Evolutionary conservation across 2,113 vertebrate species (phyloP).

Genomic region (Pelodiscus sinensis): DNA sequence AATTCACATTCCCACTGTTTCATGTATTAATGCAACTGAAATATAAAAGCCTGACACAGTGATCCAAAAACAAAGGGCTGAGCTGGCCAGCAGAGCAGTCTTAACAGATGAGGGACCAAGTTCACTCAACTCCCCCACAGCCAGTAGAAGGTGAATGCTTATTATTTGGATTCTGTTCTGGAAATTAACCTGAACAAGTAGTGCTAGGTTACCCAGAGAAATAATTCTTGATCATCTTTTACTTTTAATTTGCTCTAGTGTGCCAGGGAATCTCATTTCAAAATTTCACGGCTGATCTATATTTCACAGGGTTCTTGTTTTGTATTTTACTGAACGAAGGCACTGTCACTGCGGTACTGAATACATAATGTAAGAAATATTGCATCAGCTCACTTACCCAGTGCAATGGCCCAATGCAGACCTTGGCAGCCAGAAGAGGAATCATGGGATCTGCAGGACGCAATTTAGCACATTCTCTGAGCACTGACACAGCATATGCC

Average conservation of each 20-base stretch:
- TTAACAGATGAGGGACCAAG: background rate
- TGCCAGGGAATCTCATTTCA: slow-evolving; percentile 8
- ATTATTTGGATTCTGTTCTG: background rate
- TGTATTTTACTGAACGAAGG: background rate
- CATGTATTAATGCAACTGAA: slow-evolving; percentile 24
- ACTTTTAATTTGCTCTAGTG: background rate
- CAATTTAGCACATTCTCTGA: slow-evolving; percentile 91
- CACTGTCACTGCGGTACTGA: slow-evolving; percentile 26
- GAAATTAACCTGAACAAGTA: background rate
- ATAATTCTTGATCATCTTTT: background rate
- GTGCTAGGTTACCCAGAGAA: background rate
- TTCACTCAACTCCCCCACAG: background rate
- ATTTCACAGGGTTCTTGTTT: background rate
- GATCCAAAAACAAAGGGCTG: slow-evolving; percentile 16
- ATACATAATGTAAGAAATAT: slow-evolving; percentile 38
- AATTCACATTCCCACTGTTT: slow-evolving; percentile 30
- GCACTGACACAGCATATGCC: slow-evolving; percentile 90
- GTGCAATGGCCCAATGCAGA: slow-evolving; percentile 94
- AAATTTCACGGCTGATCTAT: background rate
- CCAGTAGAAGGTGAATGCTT: background rate
- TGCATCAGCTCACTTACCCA: slow-evolving; percentile 87
- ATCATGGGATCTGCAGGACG: slow-evolving; percentile 89
- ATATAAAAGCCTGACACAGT: slow-evolving; percentile 34
- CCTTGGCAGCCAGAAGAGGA: slow-evolving; percentile 93
- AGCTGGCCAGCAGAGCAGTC: background rate